phyloP scores from a whole-genome alignment of 2,888 invertebrate species.

The Phanerotoma sp. region DNA sequence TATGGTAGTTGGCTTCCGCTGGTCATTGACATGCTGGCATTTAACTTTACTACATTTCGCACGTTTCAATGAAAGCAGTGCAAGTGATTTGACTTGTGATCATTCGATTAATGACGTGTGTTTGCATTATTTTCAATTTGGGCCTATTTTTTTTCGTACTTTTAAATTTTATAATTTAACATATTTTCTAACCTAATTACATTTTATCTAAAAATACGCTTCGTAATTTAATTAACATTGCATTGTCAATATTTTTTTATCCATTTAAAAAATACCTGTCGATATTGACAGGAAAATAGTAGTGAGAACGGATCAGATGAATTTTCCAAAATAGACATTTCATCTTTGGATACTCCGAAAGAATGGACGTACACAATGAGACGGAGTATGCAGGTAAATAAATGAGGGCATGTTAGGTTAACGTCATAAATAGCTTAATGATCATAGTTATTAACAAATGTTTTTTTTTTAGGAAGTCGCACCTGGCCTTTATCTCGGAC shows the following conservation, averaged over 20 bases:
- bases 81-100: not conserved
- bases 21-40: conserved; percentile 54
- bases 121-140: no score
- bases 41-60: conserved; percentile 17
- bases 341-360: conserved; percentile 34
- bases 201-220: no score
- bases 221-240: no score
- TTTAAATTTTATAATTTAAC: no score
- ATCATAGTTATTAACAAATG: not conserved
- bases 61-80: not conserved
- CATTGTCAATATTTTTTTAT: no score
- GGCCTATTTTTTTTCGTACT: no score
- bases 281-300: conserved; percentile 38
- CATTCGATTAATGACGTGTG: not conserved
- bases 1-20: conserved; percentile 50
- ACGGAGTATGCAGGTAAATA: conserved; percentile 53
- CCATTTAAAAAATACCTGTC: no score
- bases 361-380: conserved; percentile 55
- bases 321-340: conserved; percentile 36
- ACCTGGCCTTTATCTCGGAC: conserved; percentile 67
- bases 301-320: conserved; percentile 38
- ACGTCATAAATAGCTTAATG: no score
- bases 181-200: no score
- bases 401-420: no score
- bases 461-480: conserved; percentile 63